Evolutionary conservation across 2,888 invertebrate genomes (phyloP).

Genomic region (Pachliopta kotzebuea): DNA sequence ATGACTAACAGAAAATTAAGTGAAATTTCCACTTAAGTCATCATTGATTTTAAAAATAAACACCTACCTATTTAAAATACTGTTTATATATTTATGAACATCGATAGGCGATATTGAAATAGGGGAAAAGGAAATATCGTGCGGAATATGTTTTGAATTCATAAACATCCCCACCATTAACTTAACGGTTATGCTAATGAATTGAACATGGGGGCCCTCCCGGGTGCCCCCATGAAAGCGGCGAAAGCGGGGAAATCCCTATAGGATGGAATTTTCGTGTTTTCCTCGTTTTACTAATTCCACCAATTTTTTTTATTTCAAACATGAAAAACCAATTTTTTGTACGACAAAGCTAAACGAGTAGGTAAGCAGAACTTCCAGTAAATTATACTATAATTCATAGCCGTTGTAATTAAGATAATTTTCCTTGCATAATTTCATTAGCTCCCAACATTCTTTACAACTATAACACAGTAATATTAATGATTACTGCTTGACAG

Average conservation of each 20-base stretch:
- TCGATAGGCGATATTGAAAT: conserved; percentile 19
- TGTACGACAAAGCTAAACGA: no score
- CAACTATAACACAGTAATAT: no score
- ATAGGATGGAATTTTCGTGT: conserved; percentile 14
- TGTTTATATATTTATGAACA: background rate
- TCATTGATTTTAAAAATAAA: no score
- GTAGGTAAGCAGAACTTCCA: no score
- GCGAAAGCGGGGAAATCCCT: conserved; percentile 26
- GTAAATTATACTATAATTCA: no score
- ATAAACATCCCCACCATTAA: conserved; percentile 46
- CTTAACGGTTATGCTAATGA: conserved; percentile 51
- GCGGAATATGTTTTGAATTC: conserved; percentile 43
- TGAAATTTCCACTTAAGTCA: no score
- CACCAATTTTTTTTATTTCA: background rate
- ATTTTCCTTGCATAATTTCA: no score
- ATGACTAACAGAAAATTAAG: no score
- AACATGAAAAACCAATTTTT: no score
- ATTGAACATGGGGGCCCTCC: conserved; percentile 49
- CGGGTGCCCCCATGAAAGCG: conserved; percentile 35
- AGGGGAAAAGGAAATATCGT: conserved; percentile 15
- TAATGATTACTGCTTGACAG: no score
- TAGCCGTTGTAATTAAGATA: no score
- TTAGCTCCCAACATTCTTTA: no score
- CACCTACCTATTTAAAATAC: background rate
- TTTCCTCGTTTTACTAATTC: conserved; percentile 17